A percentile compares a stretch with the other conserved stretches of the same genome.
Evolutionary conservation across 2,797 vertebrate genomes (phyloP).

Genomic region (Protonibea diacanthus): DNA sequence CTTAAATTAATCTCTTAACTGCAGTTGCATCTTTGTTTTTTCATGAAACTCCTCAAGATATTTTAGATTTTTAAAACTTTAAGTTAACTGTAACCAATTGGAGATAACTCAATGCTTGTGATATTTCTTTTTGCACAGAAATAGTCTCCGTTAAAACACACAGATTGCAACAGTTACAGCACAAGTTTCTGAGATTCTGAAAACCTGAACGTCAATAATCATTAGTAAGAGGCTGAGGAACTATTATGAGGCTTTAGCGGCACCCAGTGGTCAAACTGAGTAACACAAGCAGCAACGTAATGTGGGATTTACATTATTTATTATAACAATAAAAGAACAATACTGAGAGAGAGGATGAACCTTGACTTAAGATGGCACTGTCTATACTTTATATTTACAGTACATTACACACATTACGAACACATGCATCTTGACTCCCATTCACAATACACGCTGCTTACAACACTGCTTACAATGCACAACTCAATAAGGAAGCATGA

Average conservation of each 20-base stretch:
- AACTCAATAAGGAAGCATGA: constrained; percentile 34
- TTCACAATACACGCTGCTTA: too few species aligned
- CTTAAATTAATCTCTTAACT: not conserved
- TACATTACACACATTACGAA: constrained; percentile 57
- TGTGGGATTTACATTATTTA: constrained; percentile 67
- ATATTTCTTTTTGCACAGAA: not conserved
- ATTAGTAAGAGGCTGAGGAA: not conserved
- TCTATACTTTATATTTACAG: constrained; percentile 66
- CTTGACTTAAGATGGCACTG: constrained; percentile 48
- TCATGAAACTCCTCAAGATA: not conserved
- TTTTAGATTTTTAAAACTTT: not conserved
- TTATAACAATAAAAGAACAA: constrained; percentile 70
- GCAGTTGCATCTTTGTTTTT: not conserved
- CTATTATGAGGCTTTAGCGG: constrained; percentile 50
- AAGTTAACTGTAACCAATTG: not conserved
- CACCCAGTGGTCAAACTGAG: constrained; percentile 60
- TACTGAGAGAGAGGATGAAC: constrained; percentile 53
- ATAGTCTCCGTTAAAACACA: constrained; percentile 16
- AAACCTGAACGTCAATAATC: constrained; percentile 30
- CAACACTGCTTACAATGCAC: constrained; percentile 58
- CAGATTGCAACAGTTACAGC: constrained; percentile 2
- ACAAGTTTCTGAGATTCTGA: not conserved
- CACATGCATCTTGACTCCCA: constrained; percentile 39
- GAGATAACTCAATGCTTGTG: not conserved
- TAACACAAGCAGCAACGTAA: constrained; percentile 35